These are phyloP conservation scores for Noctua janthe DNA, from an alignment of 2,888 invertebrate genomes.

Conservation along the genomic window DNA sequence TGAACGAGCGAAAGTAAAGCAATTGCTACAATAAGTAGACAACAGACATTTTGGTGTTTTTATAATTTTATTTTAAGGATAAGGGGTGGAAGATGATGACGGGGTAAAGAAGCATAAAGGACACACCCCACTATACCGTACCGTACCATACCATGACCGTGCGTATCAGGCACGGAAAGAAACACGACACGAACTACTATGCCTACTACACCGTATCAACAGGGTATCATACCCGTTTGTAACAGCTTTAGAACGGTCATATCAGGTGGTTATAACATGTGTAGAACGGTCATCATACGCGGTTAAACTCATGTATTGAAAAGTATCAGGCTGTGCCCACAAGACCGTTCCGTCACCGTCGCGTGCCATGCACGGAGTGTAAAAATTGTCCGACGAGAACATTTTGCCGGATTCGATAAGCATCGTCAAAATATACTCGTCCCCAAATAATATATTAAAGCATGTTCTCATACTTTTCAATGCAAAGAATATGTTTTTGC, in stretches of 20 bases:
- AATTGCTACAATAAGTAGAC: too few relatives aligned
- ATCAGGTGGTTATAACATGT: background rate
- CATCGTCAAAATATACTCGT: too few relatives aligned
- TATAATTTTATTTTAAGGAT: background rate
- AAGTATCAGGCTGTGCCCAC: background rate
- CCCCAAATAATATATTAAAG: too few relatives aligned
- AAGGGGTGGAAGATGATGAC: background rate
- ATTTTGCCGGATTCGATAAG: too few relatives aligned
- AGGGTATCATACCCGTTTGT: background rate
- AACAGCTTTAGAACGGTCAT: background rate
- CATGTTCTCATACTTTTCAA: background rate
- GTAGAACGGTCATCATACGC: background rate
- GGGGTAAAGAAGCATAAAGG: background rate
- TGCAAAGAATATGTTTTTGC: background rate
- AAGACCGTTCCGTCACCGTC: too few relatives aligned
- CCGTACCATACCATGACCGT: background rate
- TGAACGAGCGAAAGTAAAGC: background rate
- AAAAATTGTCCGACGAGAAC: too few relatives aligned
- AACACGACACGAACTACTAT: background rate
- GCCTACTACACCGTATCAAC: background rate
- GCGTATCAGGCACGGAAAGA: background rate
- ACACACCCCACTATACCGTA: background rate
- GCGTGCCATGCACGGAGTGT: too few relatives aligned
- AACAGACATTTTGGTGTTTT: background rate
- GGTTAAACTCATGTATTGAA: background rate